Evolutionary conservation across 2,113 vertebrate species (phyloP), one percentile per base, ranked within the genome.

Genomic region (Lates calcarifer): DNA sequence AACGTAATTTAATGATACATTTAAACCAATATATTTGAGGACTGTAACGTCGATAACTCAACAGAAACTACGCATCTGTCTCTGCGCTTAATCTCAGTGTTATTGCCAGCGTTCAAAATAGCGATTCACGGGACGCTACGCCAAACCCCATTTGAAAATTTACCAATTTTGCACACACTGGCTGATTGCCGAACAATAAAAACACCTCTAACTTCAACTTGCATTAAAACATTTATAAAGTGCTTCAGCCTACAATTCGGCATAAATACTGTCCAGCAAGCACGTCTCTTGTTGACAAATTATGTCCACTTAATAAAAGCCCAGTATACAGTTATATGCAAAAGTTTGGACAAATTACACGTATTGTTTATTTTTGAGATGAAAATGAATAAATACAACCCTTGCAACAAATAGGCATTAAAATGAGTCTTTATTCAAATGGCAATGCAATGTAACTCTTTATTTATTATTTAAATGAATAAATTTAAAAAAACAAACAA

Each of bases 121-220:
- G 62, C 43, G 53, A 61, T 28, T 24, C 29, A 18, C 4, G 24
- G 3, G 3, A 41, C 29, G 18, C 1, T 2, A 0, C 12, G 8
- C 82, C 65, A 41, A 65, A 87, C 49, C 35, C 79, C 1, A 5
- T 66, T 22, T 3, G 31, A 41, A 85, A 76, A 81, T 1, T 0
- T 0, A 15, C 1, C 0, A 3, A 31, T 62, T 82, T 13, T 35
- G 41, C 15, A 3, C 6, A 0, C 0, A 22, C 7, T 28, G 10
- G 14, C 17, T 6, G 1, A 15, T 64, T 15, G 0, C 6, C 2
- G 2, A 20, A 1, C 0, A 53, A 14, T 22, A 43, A 6, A 20
- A 2, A 17, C 18, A 33, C 0, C 10, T n/a, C 13, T 12, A 9
- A 15, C 17, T 51, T 18, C 28, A 14, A 56, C 0, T 31, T 37